Evolutionary conservation across 2,888 invertebrate genomes (phyloP).

Genomic region (Leptinotarsa juncta): DNA sequence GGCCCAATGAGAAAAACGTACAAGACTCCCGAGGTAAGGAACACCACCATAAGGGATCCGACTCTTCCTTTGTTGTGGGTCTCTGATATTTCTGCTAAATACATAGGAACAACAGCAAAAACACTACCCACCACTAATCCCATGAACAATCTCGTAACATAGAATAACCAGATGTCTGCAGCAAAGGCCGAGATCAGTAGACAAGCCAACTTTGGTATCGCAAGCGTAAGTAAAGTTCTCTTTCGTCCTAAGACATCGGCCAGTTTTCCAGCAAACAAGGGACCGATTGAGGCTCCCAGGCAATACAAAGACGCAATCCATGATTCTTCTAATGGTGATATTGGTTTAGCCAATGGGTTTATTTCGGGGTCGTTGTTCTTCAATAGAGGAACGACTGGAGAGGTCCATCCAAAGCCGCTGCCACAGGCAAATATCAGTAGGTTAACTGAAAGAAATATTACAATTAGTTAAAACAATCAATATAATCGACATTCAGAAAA

Average conservation of each 20-base stretch:
- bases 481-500: neutral
- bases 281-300: slow-evolving; percentile 52
- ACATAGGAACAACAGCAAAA: slow-evolving; percentile 83
- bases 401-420: slow-evolving; percentile 52
- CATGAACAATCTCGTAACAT: slow-evolving; percentile 70
- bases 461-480: neutral
- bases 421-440: slow-evolving; percentile 44
- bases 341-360: slow-evolving; percentile 48
- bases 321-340: slow-evolving; percentile 49
- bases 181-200: slow-evolving; percentile 47
- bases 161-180: slow-evolving; percentile 54
- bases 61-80: slow-evolving; percentile 82
- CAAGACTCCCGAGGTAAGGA: slow-evolving; percentile 46
- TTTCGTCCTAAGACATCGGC: slow-evolving; percentile 70
- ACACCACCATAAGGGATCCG: slow-evolving; percentile 63
- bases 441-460: slow-evolving; percentile 43
- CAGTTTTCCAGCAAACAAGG: slow-evolving; percentile 47
- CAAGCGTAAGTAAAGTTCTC: slow-evolving; percentile 72
- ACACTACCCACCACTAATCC: slow-evolving; percentile 76
- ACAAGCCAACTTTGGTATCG: slow-evolving; percentile 73
- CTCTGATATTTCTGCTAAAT: slow-evolving; percentile 87
- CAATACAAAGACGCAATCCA: slow-evolving; percentile 51
- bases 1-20: slow-evolving; percentile 51
- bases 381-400: slow-evolving; percentile 51
- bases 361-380: slow-evolving; percentile 40